Base-by-base conservation (phyloP, 30 jellyfish, hydroid and myxozoan genomes). In the Chrysaora quinquecirrha region DNA sequence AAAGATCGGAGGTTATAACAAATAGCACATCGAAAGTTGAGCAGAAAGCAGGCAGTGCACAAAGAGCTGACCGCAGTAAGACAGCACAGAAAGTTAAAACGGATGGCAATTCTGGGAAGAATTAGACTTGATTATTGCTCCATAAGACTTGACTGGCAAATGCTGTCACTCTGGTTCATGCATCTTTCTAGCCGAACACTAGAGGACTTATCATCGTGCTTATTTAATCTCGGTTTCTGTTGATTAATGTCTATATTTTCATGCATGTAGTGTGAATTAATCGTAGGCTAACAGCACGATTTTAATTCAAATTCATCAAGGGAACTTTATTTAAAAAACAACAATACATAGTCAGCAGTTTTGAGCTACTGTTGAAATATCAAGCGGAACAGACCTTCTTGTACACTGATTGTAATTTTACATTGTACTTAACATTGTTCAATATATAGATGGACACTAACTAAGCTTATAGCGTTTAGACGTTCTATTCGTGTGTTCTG, bases 11-110 rank as follows among this genome's bases (percentile, higher is more conserved):
- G 24, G 21, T 69, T 14, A 30, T 33, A 58, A 32, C 58, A 21
- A 50, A 54, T 0, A 18, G 80, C 0, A n/a, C 64, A 3, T 29
- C 90, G 22, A 68, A 82, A 54, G 92, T 32, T 3, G 85, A 31
- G 12, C 84, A 82, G 85, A 56, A 58, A 23, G 4, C 73, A 6
- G 75, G 85, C 0, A 49, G 25, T 25, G 50, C 75, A 48, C 65
- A 74, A 54, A 33, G 78, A 24, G 47, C 48, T 48, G 92, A 70
- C 11, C 87, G 76, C 0, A 30, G 75, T 38, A 61, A 75, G 20
- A 33, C 75, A 50, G 73, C 71, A 7, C 85, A 82, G 48, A 82
- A 71, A 56, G 30, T 49, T 1, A 56, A 29, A 52, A 30, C 25
- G 49, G 54, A 50, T 27, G 60, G 80, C 27, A 69, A 43, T 33